A percentile compares a stretch with the other conserved stretches of the same genome.
Evolutionary conservation across 2,113 vertebrate genomes (phyloP).

Genomic region (Urocolius indicus): DNA sequence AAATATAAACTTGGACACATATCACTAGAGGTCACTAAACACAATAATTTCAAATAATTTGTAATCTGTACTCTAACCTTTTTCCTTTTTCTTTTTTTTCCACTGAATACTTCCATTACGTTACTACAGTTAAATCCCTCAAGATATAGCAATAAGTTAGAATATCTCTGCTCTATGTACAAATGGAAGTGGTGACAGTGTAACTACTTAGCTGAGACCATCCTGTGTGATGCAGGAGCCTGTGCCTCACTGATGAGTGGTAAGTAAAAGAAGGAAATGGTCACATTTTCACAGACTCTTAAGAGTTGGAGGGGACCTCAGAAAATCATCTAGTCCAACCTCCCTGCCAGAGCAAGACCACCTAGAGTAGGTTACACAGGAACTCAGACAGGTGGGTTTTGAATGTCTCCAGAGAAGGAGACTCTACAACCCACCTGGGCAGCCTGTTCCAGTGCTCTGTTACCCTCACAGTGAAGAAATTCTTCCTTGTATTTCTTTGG

Average conservation of each 20-base stretch:
- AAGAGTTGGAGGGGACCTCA: no score
- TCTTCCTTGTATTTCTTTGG: no score
- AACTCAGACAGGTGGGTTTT: no score
- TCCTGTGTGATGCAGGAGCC: neutral
- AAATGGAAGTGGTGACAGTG: neutral
- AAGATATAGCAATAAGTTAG: neutral
- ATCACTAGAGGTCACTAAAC: conserved; percentile 37
- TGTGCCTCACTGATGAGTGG: neutral
- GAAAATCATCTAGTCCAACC: no score
- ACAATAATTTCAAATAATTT: neutral
- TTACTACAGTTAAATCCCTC: neutral
- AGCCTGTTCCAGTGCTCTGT: no score
- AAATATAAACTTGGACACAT: neutral
- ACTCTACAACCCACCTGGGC: no score
- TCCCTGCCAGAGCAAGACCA: no score
- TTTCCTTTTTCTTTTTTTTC: neutral
- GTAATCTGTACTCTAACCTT: neutral
- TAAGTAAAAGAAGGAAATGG: neutral
- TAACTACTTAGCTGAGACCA: neutral
- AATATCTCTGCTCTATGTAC: neutral
- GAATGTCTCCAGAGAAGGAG: no score
- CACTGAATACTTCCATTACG: neutral
- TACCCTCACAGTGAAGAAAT: no score
- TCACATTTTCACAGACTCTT: no score
- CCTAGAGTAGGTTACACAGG: no score